These are phyloP conservation scores for Mustela erminea DNA, from an alignment of 2,797 vertebrate species.

Conservation along the genomic window DNA sequence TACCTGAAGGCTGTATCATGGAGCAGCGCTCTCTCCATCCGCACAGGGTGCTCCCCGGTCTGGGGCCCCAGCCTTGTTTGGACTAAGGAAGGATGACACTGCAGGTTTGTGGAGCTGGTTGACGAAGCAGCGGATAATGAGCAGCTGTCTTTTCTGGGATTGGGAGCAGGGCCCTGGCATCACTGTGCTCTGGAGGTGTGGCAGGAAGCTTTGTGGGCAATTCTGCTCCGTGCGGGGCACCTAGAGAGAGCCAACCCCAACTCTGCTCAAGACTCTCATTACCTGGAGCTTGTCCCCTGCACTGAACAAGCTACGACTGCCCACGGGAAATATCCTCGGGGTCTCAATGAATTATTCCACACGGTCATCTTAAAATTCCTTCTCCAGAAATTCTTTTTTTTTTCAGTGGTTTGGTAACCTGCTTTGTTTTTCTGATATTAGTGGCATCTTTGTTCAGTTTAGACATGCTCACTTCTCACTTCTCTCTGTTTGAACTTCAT, in stretches of 20 bases:
- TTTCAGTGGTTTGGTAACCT: neutral
- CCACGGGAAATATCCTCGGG: neutral
- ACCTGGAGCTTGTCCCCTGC: neutral
- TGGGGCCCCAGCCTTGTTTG: neutral
- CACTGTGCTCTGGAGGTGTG: neutral
- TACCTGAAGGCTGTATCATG: neutral
- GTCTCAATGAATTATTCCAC: neutral
- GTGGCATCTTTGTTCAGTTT: neutral
- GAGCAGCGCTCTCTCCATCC: neutral
- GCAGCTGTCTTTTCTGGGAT: neutral
- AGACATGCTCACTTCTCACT: neutral
- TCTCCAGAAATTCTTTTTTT: neutral
- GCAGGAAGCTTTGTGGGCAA: neutral
- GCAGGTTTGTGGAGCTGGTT: neutral
- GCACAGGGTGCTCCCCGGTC: accelerated
- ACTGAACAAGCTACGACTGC: too few relatives aligned
- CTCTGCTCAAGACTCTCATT: too few relatives aligned
- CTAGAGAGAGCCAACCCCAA: neutral
- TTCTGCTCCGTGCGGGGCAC: neutral
- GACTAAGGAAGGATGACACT: neutral
- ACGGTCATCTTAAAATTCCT: neutral
- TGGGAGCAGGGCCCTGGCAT: neutral
- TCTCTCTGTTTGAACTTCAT: neutral
- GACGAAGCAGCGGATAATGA: neutral
- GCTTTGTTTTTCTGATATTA: neutral